These are phyloP conservation scores for Proisotoma minuta DNA, from an alignment of 2,888 invertebrate species.

Conservation along the genomic window DNA sequence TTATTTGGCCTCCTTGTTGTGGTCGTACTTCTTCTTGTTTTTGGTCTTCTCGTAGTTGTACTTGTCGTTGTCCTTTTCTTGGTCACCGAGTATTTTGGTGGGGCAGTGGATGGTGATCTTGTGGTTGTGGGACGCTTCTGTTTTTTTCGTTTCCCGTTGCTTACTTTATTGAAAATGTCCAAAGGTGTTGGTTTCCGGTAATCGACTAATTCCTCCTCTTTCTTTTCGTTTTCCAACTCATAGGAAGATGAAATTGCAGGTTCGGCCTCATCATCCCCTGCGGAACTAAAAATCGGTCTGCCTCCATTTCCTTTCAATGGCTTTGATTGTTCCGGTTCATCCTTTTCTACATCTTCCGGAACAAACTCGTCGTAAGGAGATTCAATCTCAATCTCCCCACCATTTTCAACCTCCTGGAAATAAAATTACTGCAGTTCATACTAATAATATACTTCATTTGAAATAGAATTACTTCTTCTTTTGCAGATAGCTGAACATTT, in stretches of 20 bases:
- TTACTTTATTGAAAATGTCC: conserved; percentile 12
- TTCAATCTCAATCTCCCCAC: conserved; percentile 1
- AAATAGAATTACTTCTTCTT: background rate
- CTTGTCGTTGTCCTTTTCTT: background rate
- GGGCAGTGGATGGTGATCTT: background rate
- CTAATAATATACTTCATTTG: no score
- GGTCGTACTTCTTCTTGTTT: background rate
- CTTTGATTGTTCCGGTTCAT: background rate
- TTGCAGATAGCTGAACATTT: conserved; percentile 34
- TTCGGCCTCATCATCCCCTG: background rate
- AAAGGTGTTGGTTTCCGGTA: conserved; percentile 7
- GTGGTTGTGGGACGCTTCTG: background rate
- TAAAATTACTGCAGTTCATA: no score
- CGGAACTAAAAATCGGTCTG: background rate
- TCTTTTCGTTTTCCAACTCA: background rate
- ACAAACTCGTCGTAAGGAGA: background rate
- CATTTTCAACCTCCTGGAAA: background rate
- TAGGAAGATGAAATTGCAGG: conserved; percentile 12
- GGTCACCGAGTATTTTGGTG: background rate
- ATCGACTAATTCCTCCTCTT: background rate
- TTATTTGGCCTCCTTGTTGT: background rate
- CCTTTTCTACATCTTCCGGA: background rate
- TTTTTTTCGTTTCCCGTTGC: background rate
- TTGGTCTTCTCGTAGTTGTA: background rate
- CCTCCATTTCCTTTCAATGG: background rate